These are phyloP conservation scores for Ictidomys tridecemlineatus DNA, from an alignment of 2,113 vertebrate genomes.

Conservation along the genomic window DNA sequence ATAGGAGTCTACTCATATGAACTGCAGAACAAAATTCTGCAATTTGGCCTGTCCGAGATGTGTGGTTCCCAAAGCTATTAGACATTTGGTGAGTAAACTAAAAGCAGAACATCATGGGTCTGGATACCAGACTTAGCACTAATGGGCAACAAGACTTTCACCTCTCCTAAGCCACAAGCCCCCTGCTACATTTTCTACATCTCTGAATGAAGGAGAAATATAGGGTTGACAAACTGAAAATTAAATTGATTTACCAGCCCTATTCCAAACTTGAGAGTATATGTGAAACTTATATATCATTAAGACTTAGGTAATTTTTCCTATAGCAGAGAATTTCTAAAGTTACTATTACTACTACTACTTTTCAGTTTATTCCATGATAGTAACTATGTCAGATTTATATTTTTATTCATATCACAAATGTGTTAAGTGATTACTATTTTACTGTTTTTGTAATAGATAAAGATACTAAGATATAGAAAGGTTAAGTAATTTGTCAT, in stretches of 20 bases:
- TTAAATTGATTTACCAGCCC: neutral
- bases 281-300: neutral
- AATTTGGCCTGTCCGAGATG: constrained; percentile 36
- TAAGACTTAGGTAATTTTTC: neutral
- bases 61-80: constrained; percentile 35
- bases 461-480: constrained; percentile 15
- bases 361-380: neutral
- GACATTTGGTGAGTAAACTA: constrained; percentile 56
- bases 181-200: neutral
- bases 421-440: neutral
- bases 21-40: constrained; percentile 31
- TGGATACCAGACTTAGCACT: neutral
- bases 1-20: constrained; percentile 26
- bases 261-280: neutral
- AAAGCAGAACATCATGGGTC: neutral
- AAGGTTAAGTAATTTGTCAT: neutral
- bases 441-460: constrained; percentile 31
- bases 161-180: neutral
- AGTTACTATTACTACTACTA: neutral
- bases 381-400: neutral
- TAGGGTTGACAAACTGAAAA: neutral
- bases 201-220: neutral
- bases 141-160: neutral
- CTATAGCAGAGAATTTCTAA: neutral
- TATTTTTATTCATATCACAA: neutral